phyloP scores from a whole-genome alignment of 2,888 invertebrate species.

The Steinernema hermaphroditum region DNA sequence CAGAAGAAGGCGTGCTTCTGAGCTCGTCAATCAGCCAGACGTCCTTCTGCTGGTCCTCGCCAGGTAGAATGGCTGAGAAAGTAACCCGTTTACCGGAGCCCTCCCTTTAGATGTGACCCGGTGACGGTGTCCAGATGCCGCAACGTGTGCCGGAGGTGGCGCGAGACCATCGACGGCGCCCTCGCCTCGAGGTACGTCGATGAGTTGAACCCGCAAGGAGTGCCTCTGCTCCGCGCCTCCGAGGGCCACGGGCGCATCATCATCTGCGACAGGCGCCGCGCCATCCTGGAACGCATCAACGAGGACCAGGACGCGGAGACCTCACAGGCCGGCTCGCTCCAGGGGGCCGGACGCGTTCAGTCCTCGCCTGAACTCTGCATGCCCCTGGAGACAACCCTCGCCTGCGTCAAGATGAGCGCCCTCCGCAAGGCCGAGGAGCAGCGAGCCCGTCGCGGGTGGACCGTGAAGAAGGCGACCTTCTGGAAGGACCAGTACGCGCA shows the following conservation, averaged over 20 bases:
- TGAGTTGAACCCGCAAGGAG: not conserved
- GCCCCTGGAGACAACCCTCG: conserved; percentile 18
- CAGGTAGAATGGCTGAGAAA: not conserved
- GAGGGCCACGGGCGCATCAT: not conserved
- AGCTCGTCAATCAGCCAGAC: not conserved
- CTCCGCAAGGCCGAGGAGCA: conserved; percentile 22
- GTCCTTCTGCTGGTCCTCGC: not conserved
- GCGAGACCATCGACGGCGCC: not conserved
- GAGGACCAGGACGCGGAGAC: conserved; percentile 2
- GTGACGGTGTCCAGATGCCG: conserved; percentile 17
- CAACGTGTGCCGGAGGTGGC: conserved; percentile 7
- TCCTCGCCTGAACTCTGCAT: conserved; percentile 4
- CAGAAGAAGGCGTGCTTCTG: conserved; percentile 13
- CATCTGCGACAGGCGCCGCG: conserved; percentile 5
- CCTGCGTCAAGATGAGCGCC: conserved; percentile 25
- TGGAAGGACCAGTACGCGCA: conserved; percentile 23
- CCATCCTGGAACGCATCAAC: not conserved
- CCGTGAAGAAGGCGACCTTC: not conserved
- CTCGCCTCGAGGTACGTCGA: not conserved
- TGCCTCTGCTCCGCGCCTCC: not conserved
- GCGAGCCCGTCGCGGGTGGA: not conserved
- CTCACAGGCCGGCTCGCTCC: not conserved
- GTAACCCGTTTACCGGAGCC: not conserved
- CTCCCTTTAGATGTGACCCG: not conserved
- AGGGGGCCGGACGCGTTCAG: not conserved